phyloP scores from a whole-genome alignment of 2,113 vertebrate genomes.

The Leucosticte australis region DNA sequence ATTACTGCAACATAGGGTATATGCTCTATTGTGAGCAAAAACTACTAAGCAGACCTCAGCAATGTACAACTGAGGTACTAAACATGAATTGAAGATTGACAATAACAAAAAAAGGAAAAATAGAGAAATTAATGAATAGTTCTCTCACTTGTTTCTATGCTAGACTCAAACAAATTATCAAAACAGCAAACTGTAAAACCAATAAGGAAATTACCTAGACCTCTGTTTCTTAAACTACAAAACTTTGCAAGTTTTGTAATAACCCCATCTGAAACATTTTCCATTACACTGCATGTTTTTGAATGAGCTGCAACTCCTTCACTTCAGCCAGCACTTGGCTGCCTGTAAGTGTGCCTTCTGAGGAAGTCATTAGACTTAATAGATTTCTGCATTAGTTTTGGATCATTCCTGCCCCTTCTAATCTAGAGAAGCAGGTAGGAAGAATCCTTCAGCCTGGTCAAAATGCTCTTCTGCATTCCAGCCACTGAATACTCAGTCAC shows the following conservation, averaged over 20 bases:
- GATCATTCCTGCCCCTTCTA: not conserved
- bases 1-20: not conserved
- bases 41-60: not conserved
- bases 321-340: not conserved
- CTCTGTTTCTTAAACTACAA: not conserved
- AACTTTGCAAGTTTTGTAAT: not conserved
- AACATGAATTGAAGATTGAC: not conserved
- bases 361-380: not conserved
- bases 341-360: not conserved
- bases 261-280: not conserved
- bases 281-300: not conserved
- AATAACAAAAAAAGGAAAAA: not conserved
- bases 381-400: not conserved
- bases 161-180: not conserved
- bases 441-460: not conserved
- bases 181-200: not conserved
- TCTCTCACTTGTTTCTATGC: not conserved
- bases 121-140: not conserved
- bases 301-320: not conserved
- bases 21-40: not conserved
- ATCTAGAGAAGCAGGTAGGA: not conserved
- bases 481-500: not conserved
- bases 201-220: not conserved
- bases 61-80: not conserved
- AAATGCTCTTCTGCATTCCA: not conserved